Percentiles rank a stretch among this genome's conserved stretches.
Conservation (phyloP, 2,113 vertebrate species). For the Zosterops hypoxanthus region DNA sequence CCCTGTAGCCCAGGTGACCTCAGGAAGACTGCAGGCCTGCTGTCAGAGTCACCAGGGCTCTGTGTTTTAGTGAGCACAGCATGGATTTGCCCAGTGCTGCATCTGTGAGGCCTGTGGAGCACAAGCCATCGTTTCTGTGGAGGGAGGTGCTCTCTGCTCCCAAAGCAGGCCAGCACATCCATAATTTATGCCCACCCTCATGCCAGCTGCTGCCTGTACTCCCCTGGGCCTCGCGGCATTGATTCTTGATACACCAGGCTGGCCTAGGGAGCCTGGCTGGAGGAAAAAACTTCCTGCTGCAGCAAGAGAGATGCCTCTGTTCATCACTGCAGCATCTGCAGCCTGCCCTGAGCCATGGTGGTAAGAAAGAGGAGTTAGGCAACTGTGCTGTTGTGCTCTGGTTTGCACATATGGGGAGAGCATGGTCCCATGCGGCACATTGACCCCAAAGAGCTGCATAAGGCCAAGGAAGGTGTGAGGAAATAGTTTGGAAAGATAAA, state of each 20-base stretch:
- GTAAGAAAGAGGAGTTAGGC: not conserved
- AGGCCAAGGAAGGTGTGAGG: not conserved
- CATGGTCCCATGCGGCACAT: fast-evolving
- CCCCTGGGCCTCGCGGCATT: not conserved
- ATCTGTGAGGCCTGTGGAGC: not conserved
- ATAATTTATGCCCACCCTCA: not conserved
- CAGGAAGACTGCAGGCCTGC: not conserved
- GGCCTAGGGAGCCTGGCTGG: not conserved
- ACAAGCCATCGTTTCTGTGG: not conserved
- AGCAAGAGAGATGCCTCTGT: not conserved
- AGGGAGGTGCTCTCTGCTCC: not conserved
- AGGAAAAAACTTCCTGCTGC: not conserved
- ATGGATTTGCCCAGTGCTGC: fast-evolving
- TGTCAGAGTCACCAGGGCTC: not conserved
- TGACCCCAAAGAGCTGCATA: not conserved
- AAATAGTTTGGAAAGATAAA: not conserved
- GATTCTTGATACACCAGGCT: not conserved
- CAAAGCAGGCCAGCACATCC: not conserved
- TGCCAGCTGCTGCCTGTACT: not conserved
- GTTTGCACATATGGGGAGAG: not conserved
- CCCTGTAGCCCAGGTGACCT: not conserved
- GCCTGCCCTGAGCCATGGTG: fast-evolving
- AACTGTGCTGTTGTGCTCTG: not conserved
- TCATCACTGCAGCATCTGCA: fast-evolving
- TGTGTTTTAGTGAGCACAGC: not conserved